phyloP scores from a whole-genome alignment of 2,113 vertebrate genomes.

The Vicugna pacos region DNA sequence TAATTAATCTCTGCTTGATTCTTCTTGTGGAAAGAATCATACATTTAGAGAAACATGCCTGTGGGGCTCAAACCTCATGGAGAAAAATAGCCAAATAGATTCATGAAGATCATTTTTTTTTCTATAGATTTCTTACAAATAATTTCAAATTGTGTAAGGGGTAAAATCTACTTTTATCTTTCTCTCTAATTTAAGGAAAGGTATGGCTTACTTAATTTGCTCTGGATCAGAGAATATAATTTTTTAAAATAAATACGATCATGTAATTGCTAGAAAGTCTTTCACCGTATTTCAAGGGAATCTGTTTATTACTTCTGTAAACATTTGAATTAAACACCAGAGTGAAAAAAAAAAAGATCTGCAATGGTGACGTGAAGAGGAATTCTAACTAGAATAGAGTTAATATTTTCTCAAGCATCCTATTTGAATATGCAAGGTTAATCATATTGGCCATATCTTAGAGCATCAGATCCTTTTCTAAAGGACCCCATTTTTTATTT shows the following conservation, averaged over 20 bases:
- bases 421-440: neutral
- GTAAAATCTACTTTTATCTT: neutral
- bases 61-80: neutral
- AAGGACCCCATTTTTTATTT: neutral
- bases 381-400: neutral
- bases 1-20: neutral
- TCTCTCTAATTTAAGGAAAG: neutral
- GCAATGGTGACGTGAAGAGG: neutral
- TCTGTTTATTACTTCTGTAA: slow-evolving; percentile 43
- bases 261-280: slow-evolving; percentile 30
- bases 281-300: neutral
- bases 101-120: slow-evolving; percentile 4
- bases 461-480: neutral
- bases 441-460: neutral
- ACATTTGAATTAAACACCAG: slow-evolving; percentile 48
- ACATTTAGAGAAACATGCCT: neutral
- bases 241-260: neutral
- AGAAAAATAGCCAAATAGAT: neutral
- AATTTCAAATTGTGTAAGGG: neutral
- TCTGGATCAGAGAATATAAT: neutral
- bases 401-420: neutral
- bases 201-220: neutral
- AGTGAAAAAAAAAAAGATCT: neutral
- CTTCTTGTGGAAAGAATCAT: neutral
- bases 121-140: neutral